These are phyloP conservation scores for Sebastes aleutianus DNA, from an alignment of 2,797 vertebrate species.

Conservation along the genomic window DNA sequence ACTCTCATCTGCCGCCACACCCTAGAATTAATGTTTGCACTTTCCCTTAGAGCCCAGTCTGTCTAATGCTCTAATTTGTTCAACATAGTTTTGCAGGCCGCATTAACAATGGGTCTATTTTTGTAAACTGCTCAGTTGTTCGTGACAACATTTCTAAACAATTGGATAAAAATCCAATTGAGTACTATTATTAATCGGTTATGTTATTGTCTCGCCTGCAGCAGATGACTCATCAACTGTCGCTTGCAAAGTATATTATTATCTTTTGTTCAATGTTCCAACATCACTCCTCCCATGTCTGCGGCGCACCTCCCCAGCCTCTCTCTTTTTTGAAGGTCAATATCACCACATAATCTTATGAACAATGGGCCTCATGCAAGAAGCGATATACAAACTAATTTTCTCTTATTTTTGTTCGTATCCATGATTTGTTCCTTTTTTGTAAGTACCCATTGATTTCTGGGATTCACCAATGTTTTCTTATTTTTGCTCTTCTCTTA, in stretches of 20 bases:
- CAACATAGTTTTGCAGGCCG: slow-evolving; percentile 4
- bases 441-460: no score
- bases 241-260: background rate
- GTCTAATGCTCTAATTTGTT: background rate
- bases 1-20: background rate
- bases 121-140: background rate
- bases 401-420: no score
- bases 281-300: background rate
- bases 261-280: background rate
- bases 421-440: no score
- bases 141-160: slow-evolving; percentile 22
- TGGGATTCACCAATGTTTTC: no score
- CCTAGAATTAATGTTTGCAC: background rate
- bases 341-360: background rate
- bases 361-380: background rate
- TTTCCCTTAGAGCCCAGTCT: background rate
- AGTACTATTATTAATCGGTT: background rate
- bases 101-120: slow-evolving; percentile 30
- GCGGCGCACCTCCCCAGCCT: background rate
- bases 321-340: background rate
- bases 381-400: no score
- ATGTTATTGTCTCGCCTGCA: background rate
- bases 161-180: slow-evolving; percentile 1
- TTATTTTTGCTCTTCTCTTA: no score
- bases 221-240: background rate